phyloP scores from a whole-genome alignment of 1,140 invertebrate genomes.

The Physella acuta region DNA sequence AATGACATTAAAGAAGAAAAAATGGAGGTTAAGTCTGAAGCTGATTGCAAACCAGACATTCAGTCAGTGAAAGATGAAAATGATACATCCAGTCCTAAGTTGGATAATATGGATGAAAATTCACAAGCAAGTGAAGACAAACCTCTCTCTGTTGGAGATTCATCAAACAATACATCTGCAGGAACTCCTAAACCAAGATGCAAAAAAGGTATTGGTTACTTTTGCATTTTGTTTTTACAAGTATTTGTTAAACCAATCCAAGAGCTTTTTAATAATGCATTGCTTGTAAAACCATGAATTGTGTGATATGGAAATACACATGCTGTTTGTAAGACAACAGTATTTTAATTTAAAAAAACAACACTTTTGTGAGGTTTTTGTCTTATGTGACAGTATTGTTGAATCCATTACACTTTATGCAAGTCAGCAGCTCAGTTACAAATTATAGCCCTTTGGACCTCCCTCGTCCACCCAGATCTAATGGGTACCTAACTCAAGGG shows the following conservation, averaged over 20 bases:
- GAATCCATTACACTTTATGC: no score
- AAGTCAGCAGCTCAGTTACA: neutral
- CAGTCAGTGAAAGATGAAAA: conserved; percentile 28
- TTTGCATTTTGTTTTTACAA: no score
- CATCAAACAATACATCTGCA: neutral
- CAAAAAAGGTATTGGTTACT: conserved; percentile 22
- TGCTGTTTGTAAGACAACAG: no score
- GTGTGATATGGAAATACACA: no score
- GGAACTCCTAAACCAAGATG: conserved; percentile 11
- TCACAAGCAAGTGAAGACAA: conserved; percentile 33
- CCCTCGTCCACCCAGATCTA: no score
- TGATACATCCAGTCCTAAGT: conserved; percentile 31
- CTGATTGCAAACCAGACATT: conserved; percentile 40
- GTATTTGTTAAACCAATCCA: neutral
- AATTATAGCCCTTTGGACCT: neutral
- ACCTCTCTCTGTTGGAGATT: conserved; percentile 13
- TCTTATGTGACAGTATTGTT: no score
- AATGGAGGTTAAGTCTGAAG: conserved; percentile 29
- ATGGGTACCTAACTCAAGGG: no score
- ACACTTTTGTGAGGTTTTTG: no score
- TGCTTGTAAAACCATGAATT: no score
- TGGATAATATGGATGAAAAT: conserved; percentile 29
- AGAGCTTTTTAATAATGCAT: neutral
- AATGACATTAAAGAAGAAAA: conserved; percentile 41
- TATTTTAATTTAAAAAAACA: no score